Conservation (phyloP, 1,140 invertebrate genomes). For the Nephila pilipes region DNA sequence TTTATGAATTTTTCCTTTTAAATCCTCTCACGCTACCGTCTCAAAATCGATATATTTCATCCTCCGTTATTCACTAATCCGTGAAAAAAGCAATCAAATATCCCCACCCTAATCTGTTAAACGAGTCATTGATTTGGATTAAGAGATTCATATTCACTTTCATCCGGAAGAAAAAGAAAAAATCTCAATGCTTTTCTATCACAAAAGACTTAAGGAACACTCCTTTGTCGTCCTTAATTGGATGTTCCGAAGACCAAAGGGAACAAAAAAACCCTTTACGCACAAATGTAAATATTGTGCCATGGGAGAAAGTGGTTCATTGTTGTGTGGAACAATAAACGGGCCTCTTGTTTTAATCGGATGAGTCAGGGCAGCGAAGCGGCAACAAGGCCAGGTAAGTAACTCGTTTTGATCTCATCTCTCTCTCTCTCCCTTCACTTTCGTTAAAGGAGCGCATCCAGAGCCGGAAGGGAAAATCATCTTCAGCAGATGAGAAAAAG, state of each 20-base stretch:
- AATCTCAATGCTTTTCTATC: background rate
- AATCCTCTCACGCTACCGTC: too few relatives aligned
- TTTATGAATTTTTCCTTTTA: too few relatives aligned
- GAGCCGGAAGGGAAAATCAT: background rate
- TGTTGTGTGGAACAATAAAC: background rate
- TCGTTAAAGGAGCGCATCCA: background rate
- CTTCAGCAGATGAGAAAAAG: background rate
- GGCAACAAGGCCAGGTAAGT: background rate
- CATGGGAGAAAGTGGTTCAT: background rate
- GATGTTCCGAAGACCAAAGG: background rate
- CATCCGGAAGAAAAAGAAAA: background rate
- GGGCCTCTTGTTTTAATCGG: background rate
- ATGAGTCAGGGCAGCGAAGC: background rate
- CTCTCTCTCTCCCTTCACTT: background rate
- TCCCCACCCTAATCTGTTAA: background rate
- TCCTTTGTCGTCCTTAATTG: background rate
- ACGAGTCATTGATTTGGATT: background rate
- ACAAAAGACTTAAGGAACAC: background rate
- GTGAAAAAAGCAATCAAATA: too few relatives aligned
- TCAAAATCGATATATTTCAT: too few relatives aligned
- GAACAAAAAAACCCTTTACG: background rate
- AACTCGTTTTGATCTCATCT: background rate
- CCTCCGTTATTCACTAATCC: too few relatives aligned
- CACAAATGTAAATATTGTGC: slow-evolving; percentile 3
- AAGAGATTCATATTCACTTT: background rate